Conservation (phyloP, 2,888 invertebrate species). For the Eristalis pertinax region DNA sequence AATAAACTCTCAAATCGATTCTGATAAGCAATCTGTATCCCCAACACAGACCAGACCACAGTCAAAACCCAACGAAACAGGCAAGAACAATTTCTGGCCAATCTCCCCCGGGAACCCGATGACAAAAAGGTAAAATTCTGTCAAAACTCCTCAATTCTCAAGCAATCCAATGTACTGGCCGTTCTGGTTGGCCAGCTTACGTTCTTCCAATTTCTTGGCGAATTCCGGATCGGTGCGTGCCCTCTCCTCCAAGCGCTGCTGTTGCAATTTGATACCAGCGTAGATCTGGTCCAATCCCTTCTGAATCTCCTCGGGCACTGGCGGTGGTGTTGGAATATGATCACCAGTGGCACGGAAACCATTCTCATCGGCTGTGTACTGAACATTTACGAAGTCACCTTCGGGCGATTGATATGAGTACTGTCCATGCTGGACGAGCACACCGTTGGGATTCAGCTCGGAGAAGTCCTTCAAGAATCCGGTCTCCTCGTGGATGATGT, state of each 20-base stretch:
- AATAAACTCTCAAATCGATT: no score
- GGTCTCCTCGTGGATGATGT: slow-evolving; percentile 89
- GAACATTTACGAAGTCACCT: slow-evolving; percentile 87
- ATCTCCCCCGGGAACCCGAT: background rate
- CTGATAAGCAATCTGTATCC: no score
- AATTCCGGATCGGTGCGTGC: slow-evolving; percentile 81
- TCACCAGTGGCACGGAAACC: slow-evolving; percentile 91
- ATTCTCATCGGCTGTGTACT: slow-evolving; percentile 91
- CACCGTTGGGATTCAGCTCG: slow-evolving; percentile 85
- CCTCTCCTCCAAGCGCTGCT: slow-evolving; percentile 83
- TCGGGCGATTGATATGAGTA: slow-evolving; percentile 91
- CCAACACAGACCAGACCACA: background rate
- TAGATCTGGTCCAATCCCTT: slow-evolving; percentile 93
- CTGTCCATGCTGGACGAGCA: slow-evolving; percentile 89
- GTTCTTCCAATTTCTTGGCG: slow-evolving; percentile 80
- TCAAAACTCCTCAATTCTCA: slow-evolving; percentile 74
- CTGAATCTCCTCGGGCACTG: slow-evolving; percentile 92
- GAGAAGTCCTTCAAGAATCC: slow-evolving; percentile 88
- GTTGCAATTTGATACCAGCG: slow-evolving; percentile 87
- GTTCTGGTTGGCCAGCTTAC: slow-evolving; percentile 83
- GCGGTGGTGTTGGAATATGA: slow-evolving; percentile 92
- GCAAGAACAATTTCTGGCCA: background rate
- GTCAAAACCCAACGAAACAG: background rate
- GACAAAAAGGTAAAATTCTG: background rate
- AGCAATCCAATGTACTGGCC: slow-evolving; percentile 83